Percentiles rank a stretch among this genome's conserved stretches.
Evolutionary conservation across 2,888 invertebrate genomes (phyloP).

Genomic region (Ectemnius continuus): DNA sequence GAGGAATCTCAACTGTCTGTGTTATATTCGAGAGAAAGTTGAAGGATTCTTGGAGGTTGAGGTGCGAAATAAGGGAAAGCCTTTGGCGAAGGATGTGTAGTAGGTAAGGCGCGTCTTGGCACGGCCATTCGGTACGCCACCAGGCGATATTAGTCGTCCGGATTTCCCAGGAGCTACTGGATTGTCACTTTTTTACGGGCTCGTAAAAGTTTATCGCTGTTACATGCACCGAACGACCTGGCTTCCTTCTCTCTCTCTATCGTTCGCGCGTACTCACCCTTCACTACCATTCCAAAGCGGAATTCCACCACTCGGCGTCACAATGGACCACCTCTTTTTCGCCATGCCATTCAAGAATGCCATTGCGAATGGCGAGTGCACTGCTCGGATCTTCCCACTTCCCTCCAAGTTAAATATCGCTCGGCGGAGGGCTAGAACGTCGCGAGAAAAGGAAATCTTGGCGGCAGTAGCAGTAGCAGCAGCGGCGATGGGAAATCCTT

Average conservation of each 20-base stretch:
- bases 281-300: background rate
- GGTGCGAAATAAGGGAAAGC: background rate
- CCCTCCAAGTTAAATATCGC: too few species aligned
- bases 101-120: slow-evolving; percentile 16
- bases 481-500: too few species aligned
- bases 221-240: slow-evolving; percentile 12
- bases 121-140: slow-evolving; percentile 19
- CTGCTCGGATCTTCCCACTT: background rate
- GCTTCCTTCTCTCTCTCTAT: too few species aligned
- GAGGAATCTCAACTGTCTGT: too few species aligned
- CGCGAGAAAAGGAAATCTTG: too few species aligned
- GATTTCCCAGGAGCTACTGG: slow-evolving; percentile 28
- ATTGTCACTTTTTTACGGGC: slow-evolving; percentile 33
- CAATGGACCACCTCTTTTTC: background rate
- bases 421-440: too few species aligned
- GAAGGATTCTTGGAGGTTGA: background rate
- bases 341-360: too few species aligned
- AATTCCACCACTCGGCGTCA: slow-evolving; percentile 8
- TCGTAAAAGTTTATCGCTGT: slow-evolving; percentile 40
- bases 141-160: slow-evolving; percentile 33
- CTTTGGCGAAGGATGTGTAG: background rate
- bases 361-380: background rate
- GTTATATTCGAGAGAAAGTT: background rate
- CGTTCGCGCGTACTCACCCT: background rate
- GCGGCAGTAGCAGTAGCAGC: too few species aligned